Conservation (phyloP, 2,888 invertebrate species). For the Tipula helvola region DNA sequence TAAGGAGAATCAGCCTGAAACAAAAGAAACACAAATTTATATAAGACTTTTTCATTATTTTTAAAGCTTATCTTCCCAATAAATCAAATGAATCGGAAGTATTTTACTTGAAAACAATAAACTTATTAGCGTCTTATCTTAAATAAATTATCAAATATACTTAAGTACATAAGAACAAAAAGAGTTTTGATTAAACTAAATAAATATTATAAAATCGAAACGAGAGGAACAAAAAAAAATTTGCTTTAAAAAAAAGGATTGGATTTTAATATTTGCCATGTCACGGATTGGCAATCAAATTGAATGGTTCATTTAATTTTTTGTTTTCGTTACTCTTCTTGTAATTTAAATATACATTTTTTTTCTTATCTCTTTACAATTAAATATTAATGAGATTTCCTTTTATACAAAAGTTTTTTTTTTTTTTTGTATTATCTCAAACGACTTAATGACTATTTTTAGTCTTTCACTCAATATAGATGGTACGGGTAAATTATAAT, state of each 20-base stretch:
- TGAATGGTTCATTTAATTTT: not conserved
- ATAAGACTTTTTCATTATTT: not conserved
- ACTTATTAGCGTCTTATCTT: not conserved
- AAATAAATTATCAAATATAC: not conserved
- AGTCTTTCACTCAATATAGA: not conserved
- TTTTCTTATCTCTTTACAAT: not conserved
- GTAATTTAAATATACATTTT: not conserved
- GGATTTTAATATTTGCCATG: not conserved
- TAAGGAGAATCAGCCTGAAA: not conserved
- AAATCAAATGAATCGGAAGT: not conserved
- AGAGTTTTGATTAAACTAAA: not conserved
- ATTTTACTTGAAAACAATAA: not conserved
- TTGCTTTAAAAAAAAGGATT: not conserved
- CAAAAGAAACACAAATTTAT: not conserved
- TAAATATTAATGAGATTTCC: not conserved
- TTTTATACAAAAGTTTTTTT: not conserved
- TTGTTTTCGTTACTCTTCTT: not conserved
- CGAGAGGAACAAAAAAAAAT: not conserved
- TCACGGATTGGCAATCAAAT: conserved; percentile 4
- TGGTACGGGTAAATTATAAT: not conserved
- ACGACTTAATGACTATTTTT: not conserved
- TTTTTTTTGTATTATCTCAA: not conserved
- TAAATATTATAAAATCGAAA: not conserved
- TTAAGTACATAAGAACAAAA: not conserved
- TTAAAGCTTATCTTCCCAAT: not conserved